A percentile compares a stretch with the other conserved stretches of the same genome.
These are phyloP conservation scores for Hippocampus abdominalis DNA, from an alignment of 2,113 vertebrate species.

Conservation along the genomic window DNA sequence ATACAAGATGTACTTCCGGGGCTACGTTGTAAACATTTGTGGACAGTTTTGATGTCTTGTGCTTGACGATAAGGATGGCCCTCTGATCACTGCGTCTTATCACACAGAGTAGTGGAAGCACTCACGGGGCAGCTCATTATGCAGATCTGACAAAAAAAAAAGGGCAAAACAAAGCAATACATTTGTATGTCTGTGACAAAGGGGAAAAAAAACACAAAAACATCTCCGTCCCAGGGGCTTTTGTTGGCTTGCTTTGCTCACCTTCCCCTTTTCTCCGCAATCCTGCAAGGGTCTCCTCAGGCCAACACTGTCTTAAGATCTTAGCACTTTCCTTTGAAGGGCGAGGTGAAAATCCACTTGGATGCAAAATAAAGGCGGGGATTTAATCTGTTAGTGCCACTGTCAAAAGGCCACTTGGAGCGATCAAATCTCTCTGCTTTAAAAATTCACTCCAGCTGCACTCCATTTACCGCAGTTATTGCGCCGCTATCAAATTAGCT, in stretches of 20 bases:
- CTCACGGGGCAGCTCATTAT: conserved; percentile 48
- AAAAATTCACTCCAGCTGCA: neutral
- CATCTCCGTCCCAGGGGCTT: conserved; percentile 42
- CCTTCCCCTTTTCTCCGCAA: conserved; percentile 12
- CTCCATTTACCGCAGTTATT: neutral
- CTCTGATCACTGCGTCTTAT: conserved; percentile 29
- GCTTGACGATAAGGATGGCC: conserved; percentile 37
- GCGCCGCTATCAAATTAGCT: neutral
- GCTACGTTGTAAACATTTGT: conserved; percentile 45
- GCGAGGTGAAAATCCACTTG: conserved; percentile 47
- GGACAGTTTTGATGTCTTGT: conserved; percentile 51
- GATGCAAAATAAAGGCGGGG: conserved; percentile 27
- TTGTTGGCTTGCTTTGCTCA: conserved; percentile 50
- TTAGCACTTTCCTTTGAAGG: conserved; percentile 33
- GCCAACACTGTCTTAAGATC: conserved; percentile 35
- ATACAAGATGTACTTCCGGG: conserved; percentile 28
- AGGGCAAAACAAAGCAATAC: conserved; percentile 33
- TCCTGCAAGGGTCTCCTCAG: conserved; percentile 39
- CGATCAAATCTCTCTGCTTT: conserved; percentile 14
- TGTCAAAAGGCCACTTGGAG: conserved; percentile 33
- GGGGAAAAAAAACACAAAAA: conserved; percentile 50
- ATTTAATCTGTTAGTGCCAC: conserved; percentile 27
- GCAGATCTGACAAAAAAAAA: conserved; percentile 41
- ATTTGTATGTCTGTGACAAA: conserved; percentile 48
- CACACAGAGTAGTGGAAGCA: conserved; percentile 4